Base-by-base conservation (phyloP, 2,888 invertebrate species). In the Schizotus pectinicornis region DNA sequence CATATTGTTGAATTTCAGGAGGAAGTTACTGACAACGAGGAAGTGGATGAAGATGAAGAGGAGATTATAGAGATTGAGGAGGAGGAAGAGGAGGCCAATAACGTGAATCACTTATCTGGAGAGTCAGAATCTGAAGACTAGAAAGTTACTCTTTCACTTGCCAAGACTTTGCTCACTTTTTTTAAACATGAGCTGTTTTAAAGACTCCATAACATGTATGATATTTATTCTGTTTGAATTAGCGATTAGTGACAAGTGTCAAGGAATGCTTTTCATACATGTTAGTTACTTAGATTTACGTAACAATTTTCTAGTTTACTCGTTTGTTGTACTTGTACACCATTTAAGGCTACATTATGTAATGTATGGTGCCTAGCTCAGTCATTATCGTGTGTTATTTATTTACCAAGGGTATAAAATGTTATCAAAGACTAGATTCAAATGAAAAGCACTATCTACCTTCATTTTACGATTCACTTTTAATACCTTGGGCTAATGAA, bases 1-100 rank as follows among this genome's bases (percentile, higher is more conserved):
- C 32, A 39, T 36, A 8, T 53, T 54, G 13, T 30, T 52, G 2
- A 22, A 22, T 22, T 58, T 11, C 9, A 58, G 58, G 53, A 56
- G 8, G 50, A 56, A 37, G 13, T 56, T 6, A 54, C 50, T n/a
- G 68, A 72, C 59, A 57, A 63, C 38, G 55, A 61, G 12, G 66
- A 63, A 7, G 67, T 70, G 22, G 62, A 63, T 14, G 68, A 68
- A 46, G 64, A 62, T 12, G 65, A 67, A 14, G 66, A 65, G 22
- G 66, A 62, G 30, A 65, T 22, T 22, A 22, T 64, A 39, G 61
- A 61, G 12, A 64, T 62, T 11, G 59, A 12, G 8, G 45, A 32
- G 11, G 48, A 46, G 3, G 36, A 22, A 9, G 35, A 55, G 2
- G 53, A 49, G 47, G 47, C 45, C 12, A 50, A 50, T 31, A 51